Base-by-base conservation (phyloP, 2,113 vertebrate genomes). In the Rutilus rutilus region DNA sequence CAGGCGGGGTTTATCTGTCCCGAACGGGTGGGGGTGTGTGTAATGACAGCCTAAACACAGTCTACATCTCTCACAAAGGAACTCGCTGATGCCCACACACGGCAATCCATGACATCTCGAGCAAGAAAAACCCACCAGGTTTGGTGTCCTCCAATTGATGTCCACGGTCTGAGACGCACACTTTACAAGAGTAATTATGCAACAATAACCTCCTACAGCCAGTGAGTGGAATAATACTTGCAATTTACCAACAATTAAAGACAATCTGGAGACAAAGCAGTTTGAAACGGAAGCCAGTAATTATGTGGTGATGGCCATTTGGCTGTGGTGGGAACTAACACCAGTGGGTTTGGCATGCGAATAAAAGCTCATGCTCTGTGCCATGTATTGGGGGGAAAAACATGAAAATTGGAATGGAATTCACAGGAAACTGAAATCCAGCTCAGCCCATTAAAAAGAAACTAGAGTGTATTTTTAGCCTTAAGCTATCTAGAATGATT, bases 221-320 rank as follows among this genome's bases (percentile, higher is more conserved):
- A 42, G 39, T 50, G 60, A 85, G 87, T 87, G 65, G 82, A 90
- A 89, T 86, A 86, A 91, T 90, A 89, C 87, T 89, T 88, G 88
- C 88, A 89, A 89, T 89, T 88, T 86, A 88, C 83, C 76, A 87
- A 85, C 90, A 87, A 88, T 88, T 90, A 86, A 87, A 85, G 79
- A 81, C 86, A 85, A 85, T 83, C 77, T 23, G 25, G 83, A 88
- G 88, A 89, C 78, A 69, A 85, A 83, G 47, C 23, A n/a, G 73
- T 54, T 71, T 17, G 17, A 86, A 89, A 85, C 42, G 86, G 76
- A 87, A 88, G 86, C 60, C 9, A 19, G 83, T 89, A 88, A 90
- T 90, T 89, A 90, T 79, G 84, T 67, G 62, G 79, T 82, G 69
- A 62, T 25, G 88, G 60, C 84, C 78, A 82, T 86, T 78, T 33